Base-by-base conservation (phyloP, 2,797 vertebrate species). In the Emydoidea blandingii region DNA sequence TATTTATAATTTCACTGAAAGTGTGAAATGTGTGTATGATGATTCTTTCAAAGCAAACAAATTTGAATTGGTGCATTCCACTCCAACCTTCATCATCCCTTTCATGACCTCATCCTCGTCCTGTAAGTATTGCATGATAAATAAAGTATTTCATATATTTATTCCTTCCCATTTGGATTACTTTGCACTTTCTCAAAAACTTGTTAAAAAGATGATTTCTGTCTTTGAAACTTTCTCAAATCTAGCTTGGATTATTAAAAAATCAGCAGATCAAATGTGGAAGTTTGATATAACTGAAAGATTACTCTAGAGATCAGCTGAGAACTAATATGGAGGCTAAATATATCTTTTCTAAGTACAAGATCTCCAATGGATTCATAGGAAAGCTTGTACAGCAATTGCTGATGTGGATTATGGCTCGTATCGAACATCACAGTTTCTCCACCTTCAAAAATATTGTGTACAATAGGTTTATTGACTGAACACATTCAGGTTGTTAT, bases 111-210 rank as follows among this genome's bases (percentile, higher is more conserved):
- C 10, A 59, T 85, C 37, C 7, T 34, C 10, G 68, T 52, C 54
- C 88, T 81, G 37, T 37, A 68, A 68, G 18, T 37, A 5, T 8
- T 37, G 65, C 34, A 37, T 93, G 47, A 91, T 96, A 84, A 76
- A 79, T 84, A 79, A 95, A 94, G 4, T 47, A 82, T 90, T 94
- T 96, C 8, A 90, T 87, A 54, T 91, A 47, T 34, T 90, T 83
- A 74, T 94, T 92, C 82, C 72, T 96, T 6, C n/a, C 4, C 54
- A 7, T 94, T 93, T n/a, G 96, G 89, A 90, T 95, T 94, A 93
- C 52, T 41, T 12, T 86, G 84, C 65, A 84, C 72, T 65, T 95
- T 92, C 54, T 68, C 57, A 76, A 78, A 85, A 91, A 95, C 74
- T 31, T 84, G 57, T 86, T 94, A 78, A 47, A 89, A 86, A 74